These are phyloP conservation scores for Euplagia quadripunctaria DNA, from an alignment of 2,888 invertebrate species.

Conservation along the genomic window DNA sequence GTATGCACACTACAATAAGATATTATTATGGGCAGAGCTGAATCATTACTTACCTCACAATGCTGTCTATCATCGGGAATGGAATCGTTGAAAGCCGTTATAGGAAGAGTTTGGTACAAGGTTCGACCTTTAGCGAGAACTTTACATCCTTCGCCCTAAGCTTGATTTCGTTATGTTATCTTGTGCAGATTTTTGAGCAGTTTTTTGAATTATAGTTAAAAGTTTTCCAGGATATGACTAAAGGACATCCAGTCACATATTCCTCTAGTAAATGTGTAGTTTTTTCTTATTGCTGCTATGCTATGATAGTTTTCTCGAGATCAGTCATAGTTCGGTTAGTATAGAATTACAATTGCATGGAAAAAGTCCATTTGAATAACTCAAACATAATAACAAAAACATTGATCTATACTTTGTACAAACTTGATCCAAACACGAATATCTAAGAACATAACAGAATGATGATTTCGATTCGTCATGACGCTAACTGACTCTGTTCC, in stretches of 20 bases:
- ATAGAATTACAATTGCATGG: constrained; percentile 8
- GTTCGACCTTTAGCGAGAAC: constrained; percentile 47
- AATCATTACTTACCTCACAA: constrained; percentile 72
- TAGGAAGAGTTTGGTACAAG: constrained; percentile 50
- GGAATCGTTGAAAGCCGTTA: constrained; percentile 72
- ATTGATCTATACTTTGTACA: constrained; percentile 29
- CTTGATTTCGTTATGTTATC: not conserved
- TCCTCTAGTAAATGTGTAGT: no score
- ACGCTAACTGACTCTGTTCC: constrained; percentile 65
- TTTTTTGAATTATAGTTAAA: no score
- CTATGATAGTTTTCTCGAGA: no score
- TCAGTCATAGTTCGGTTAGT: no score
- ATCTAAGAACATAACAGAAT: constrained; percentile 60
- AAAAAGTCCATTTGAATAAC: not conserved
- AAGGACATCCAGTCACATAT: no score
- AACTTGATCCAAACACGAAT: constrained; percentile 57
- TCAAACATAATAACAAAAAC: constrained; percentile 13
- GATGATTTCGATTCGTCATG: constrained; percentile 75
- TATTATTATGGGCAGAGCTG: constrained; percentile 54
- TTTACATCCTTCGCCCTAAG: not conserved
- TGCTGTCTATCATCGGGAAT: constrained; percentile 74
- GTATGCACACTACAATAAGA: constrained; percentile 50
- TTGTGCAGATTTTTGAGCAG: not conserved
- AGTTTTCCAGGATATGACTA: no score
- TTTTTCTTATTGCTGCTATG: no score